Evolutionary conservation across 2,797 vertebrate genomes (phyloP), one percentile per base, ranked within the genome.

Genomic region (Pseudomugil tenellus): DNA sequence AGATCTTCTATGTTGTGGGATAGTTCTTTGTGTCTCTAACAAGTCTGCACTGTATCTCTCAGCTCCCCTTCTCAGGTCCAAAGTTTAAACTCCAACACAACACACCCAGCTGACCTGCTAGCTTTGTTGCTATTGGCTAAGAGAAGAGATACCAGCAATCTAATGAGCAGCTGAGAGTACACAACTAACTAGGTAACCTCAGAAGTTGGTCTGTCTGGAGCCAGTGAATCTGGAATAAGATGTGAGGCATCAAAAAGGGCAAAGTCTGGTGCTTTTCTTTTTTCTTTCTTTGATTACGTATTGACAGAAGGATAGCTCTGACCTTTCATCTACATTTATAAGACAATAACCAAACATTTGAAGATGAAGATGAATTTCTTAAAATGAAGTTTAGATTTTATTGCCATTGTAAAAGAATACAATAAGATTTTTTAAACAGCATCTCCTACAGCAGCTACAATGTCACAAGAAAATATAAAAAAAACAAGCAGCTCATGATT

Each of bases 71-170:
- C 74, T 77, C 13, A n/a, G 84, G 89, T 93, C 92, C 89, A 94
- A 94, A 94, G 94, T 91, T 89, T 76, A 91, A 93, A 91, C 89
- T 94, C 93, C 93, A 94, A 92, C 93, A 60, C 86, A 91, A 83
- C 92, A 92, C 89, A 90, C 85, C 90, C 88, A 88, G 80, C 53
- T 71, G 73, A 57, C 71, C 69, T 46, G 51, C 57, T 49, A 21
- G 46, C 77, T 79, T 13, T 56, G 12, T 63, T 48, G 81, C 65
- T 43, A 94, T 92, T 91, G 92, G 92, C 72, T 63, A 10, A 2
- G 28, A 67, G 58, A 57, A 74, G 80, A 77, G 79, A 74, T 74
- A 63, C 25, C 25, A 35, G 51, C 28, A 48, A 79, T 77, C 69
- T 90, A 76, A 84, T 74, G 84, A 84, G 82, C 56, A 76, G 69